These are phyloP conservation scores for Hirundichthys speculiger DNA, from an alignment of 2,113 vertebrate genomes.

Conservation along the genomic window DNA sequence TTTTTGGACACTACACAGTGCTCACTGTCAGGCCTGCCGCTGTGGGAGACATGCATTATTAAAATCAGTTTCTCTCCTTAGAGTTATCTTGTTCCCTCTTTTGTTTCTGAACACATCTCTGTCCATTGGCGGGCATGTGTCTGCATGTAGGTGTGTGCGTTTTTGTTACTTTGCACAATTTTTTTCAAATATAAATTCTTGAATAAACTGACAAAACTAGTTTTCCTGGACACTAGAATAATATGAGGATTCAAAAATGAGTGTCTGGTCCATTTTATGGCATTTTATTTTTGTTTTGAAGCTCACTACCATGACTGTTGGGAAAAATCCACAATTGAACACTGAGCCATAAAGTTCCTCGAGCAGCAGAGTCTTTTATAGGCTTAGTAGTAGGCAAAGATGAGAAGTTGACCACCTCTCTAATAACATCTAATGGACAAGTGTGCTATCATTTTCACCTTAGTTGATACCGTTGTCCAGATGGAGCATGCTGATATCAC, in stretches of 20 bases:
- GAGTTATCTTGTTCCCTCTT: constrained; percentile 40
- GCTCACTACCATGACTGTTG: neutral
- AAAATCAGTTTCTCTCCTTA: constrained; percentile 29
- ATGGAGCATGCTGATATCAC: too few relatives aligned
- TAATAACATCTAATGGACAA: too few relatives aligned
- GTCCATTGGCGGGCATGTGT: constrained; percentile 15
- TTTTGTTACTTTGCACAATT: too few relatives aligned
- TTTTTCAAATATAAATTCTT: too few relatives aligned
- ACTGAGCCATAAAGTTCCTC: neutral
- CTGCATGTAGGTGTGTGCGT: constrained; percentile 2
- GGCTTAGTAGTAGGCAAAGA: neutral
- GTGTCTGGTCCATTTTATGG: neutral
- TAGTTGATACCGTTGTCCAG: too few relatives aligned
- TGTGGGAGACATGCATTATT: constrained; percentile 61
- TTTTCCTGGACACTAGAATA: too few relatives aligned
- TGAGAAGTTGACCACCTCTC: neutral
- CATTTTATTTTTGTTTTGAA: neutral
- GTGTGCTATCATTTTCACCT: too few relatives aligned
- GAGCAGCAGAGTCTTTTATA: neutral
- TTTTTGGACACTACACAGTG: constrained; percentile 55
- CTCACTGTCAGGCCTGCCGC: constrained; percentile 30
- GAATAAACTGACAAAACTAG: too few relatives aligned
- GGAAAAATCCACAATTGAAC: too few relatives aligned
- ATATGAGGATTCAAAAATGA: too few relatives aligned
- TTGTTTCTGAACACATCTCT: constrained; percentile 29